Percentiles rank a stretch among this genome's conserved stretches.
phyloP scores from a whole-genome alignment of 2,888 invertebrate species.

The Agapostemon virescens region DNA sequence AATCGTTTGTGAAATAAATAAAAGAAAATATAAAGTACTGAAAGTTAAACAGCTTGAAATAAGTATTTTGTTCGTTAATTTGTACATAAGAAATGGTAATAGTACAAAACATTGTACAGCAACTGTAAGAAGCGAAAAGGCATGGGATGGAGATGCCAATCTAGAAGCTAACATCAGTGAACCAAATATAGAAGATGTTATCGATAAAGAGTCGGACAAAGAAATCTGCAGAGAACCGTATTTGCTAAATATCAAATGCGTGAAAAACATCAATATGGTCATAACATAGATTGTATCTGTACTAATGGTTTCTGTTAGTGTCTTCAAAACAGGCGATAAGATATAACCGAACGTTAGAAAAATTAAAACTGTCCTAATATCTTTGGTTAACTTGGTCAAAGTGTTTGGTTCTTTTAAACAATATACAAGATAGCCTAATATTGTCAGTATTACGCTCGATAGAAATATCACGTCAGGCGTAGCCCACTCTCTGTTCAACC shows the following conservation, averaged over 20 bases:
- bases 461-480: constrained; percentile 85
- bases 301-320: constrained; percentile 96
- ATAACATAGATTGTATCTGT: constrained; percentile 98
- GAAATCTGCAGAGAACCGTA: constrained; percentile 94
- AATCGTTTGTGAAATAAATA: constrained; percentile 82
- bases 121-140: constrained; percentile 93
- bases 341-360: constrained; percentile 93
- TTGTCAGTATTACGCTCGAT: constrained; percentile 82
- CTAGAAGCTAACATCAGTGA: constrained; percentile 97
- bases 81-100: constrained; percentile 89
- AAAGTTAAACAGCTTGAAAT: constrained; percentile 82
- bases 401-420: constrained; percentile 66
- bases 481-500: constrained; percentile 86
- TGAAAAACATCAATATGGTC: constrained; percentile 91
- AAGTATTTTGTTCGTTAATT: constrained; percentile 83
- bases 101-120: constrained; percentile 94
- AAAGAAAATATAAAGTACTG: constrained; percentile 82
- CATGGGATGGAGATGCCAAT: constrained; percentile 91
- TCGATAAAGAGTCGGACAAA: constrained; percentile 93
- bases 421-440: constrained; percentile 85
- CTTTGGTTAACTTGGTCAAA: constrained; percentile 79
- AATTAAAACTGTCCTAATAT: constrained; percentile 89
- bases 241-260: constrained; percentile 95
- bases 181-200: constrained; percentile 97
- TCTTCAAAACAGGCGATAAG: constrained; percentile 94